These are phyloP conservation scores for Amphiprion ocellaris DNA, from an alignment of 2,113 vertebrate genomes.

Conservation along the genomic window DNA sequence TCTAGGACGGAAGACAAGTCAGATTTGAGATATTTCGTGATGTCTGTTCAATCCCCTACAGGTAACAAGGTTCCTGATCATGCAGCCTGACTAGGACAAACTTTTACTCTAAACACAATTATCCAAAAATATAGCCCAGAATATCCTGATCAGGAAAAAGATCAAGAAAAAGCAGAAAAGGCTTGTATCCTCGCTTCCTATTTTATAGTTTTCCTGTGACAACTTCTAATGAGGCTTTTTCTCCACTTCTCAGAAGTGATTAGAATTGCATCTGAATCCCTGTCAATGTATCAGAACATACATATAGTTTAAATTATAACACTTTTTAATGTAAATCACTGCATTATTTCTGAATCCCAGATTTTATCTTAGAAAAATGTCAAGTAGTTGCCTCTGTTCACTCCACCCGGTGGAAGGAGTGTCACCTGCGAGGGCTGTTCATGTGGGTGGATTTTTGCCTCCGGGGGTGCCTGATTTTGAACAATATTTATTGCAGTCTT, in stretches of 20 bases:
- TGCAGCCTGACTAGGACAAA: constrained; percentile 61
- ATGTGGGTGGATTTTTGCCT: constrained; percentile 48
- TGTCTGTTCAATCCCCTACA: constrained; percentile 58
- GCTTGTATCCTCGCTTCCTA: constrained; percentile 53
- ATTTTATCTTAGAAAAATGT: constrained; percentile 68
- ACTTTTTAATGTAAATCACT: constrained; percentile 78
- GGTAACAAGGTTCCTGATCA: constrained; percentile 63
- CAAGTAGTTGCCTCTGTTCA: constrained; percentile 58
- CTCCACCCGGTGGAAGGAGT: constrained; percentile 55
- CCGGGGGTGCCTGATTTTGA: constrained; percentile 50
- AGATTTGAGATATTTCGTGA: constrained; percentile 72
- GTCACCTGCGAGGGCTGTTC: constrained; percentile 49
- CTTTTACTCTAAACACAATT: constrained; percentile 66
- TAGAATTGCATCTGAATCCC: constrained; percentile 81
- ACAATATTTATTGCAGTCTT: constrained; percentile 68
- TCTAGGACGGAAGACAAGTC: constrained; percentile 87
- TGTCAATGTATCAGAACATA: constrained; percentile 81
- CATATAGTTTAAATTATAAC: constrained; percentile 74
- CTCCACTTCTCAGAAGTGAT: constrained; percentile 87
- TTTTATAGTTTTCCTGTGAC: constrained; percentile 47
- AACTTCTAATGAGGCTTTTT: constrained; percentile 72
- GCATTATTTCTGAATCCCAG: constrained; percentile 76
- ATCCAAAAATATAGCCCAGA: constrained; percentile 73
- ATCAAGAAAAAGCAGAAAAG: constrained; percentile 67
- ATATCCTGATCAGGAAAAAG: constrained; percentile 72